Conservation (phyloP, 2,797 vertebrate genomes). For the Acropternis orthonyx region DNA sequence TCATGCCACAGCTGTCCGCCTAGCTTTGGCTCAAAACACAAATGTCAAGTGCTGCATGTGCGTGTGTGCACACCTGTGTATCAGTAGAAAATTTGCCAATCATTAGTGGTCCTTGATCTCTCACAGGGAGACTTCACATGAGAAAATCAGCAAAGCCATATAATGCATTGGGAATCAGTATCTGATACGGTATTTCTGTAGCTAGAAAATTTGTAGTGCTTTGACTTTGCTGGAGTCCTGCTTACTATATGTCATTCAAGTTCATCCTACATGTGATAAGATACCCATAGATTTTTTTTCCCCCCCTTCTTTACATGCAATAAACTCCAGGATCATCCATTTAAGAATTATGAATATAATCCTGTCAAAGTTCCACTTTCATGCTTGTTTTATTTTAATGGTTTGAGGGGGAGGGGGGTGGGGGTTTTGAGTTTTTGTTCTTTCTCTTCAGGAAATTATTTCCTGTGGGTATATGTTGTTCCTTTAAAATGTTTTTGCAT, state of each 20-base stretch:
- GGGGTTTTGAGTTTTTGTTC: background rate
- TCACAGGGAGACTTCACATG: background rate
- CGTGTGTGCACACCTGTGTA: fast-evolving
- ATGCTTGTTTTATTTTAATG: background rate
- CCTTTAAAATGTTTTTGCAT: background rate
- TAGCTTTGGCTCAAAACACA: background rate
- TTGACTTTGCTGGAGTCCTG: background rate
- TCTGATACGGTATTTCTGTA: background rate
- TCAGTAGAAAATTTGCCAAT: background rate
- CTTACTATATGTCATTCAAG: fast-evolving
- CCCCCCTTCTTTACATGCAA: background rate
- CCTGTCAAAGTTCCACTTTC: background rate
- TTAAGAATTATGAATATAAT: background rate
- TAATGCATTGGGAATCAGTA: background rate
- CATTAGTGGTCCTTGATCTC: background rate
- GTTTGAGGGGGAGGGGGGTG: too few species aligned
- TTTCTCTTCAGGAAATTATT: background rate
- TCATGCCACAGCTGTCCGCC: background rate
- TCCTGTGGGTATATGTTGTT: background rate
- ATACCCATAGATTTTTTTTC: background rate
- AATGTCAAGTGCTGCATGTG: background rate
- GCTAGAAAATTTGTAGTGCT: background rate
- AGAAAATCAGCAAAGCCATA: background rate
- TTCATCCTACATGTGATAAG: background rate
- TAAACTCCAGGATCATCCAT: background rate